phyloP scores from a whole-genome alignment of 2,797 vertebrate species.

The Falco columbarius region DNA sequence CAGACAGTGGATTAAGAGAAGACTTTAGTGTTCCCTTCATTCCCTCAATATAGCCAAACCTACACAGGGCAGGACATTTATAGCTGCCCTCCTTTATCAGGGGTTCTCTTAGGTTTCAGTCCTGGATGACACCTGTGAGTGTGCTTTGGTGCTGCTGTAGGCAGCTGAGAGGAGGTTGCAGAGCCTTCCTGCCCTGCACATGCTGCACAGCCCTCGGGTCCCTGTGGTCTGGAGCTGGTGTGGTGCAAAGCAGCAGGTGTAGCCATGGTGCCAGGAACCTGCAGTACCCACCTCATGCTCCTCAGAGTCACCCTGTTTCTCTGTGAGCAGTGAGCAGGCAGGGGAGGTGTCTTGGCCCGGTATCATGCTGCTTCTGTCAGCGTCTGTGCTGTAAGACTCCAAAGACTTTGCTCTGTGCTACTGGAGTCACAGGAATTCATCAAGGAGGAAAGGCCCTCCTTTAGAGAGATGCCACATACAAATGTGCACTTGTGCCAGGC shows the following conservation, averaged over 20 bases:
- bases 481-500: not conserved
- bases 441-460: not conserved
- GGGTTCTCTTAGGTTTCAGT: conserved; percentile 21
- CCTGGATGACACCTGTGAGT: not conserved
- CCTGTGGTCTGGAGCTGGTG: accelerated
- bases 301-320: not conserved
- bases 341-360: not conserved
- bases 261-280: not conserved
- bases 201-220: not conserved
- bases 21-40: conserved; percentile 64
- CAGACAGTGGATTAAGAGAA: conserved; percentile 35
- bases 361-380: not conserved
- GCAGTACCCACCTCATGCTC: not conserved
- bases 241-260: not conserved
- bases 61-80: conserved; percentile 23
- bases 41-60: not conserved
- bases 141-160: not conserved
- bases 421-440: accelerated
- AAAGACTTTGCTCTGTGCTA: not conserved
- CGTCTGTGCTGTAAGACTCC: not conserved
- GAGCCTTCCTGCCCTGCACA: not conserved
- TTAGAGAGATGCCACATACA: not conserved
- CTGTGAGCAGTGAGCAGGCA: not conserved
- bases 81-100: not conserved
- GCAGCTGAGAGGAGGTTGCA: not conserved